These are phyloP conservation scores for Proteles cristata DNA, from an alignment of 2,113 vertebrate genomes.

Conservation along the genomic window DNA sequence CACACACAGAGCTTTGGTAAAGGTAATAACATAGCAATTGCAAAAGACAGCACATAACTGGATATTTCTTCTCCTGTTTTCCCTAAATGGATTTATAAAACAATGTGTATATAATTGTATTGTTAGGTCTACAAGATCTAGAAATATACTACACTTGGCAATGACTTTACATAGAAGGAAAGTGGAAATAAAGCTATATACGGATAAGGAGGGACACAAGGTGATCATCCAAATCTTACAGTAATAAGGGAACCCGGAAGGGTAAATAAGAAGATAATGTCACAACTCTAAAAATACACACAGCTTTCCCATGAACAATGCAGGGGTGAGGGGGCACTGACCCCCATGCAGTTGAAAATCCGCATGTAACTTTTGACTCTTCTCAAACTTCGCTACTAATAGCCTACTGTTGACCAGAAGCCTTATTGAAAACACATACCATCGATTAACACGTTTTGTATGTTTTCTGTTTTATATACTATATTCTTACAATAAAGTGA, in stretches of 20 bases:
- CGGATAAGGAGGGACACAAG: neutral
- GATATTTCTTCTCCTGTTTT: neutral
- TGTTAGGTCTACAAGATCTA: neutral
- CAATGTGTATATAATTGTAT: neutral
- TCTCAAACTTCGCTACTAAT: neutral
- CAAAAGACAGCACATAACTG: neutral
- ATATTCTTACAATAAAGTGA: neutral
- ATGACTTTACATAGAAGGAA: neutral
- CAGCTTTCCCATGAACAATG: neutral
- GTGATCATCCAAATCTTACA: neutral
- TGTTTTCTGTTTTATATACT: neutral
- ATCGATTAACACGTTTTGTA: neutral
- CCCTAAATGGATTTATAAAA: constrained; percentile 26
- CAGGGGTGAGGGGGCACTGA: neutral
- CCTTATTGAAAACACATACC: neutral
- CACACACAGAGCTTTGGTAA: neutral
- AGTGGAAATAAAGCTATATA: neutral
- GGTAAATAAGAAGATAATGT: neutral
- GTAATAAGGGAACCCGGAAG: neutral
- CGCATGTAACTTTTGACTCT: neutral
- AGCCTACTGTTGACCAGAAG: neutral
- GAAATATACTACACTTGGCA: neutral
- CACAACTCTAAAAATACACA: neutral
- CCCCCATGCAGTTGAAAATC: neutral
- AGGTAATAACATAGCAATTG: neutral